Conservation (phyloP, 2,113 vertebrate species). For the Pagrus major region DNA sequence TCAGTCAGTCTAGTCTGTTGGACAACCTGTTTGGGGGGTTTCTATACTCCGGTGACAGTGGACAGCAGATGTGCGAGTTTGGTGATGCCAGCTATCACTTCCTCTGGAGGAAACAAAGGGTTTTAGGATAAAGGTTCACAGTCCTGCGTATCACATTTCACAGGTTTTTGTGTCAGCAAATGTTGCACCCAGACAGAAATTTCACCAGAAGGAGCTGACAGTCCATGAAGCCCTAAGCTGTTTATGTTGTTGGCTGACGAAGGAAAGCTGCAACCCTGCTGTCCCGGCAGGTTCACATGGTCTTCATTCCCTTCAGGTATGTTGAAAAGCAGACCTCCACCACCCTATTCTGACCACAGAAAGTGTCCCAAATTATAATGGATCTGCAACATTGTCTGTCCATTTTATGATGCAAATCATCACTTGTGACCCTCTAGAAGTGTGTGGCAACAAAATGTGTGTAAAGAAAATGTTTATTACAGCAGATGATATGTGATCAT, state of each 20-base stretch:
- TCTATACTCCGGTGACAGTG: constrained; percentile 15
- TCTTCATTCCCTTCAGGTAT: not conserved
- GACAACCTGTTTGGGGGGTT: constrained; percentile 10
- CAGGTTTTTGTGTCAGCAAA: constrained; percentile 32
- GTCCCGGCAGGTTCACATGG: constrained; percentile 1
- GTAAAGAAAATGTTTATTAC: no score
- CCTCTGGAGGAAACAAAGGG: constrained; percentile 8
- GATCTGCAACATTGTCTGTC: not conserved
- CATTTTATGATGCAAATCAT: not conserved
- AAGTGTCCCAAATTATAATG: not conserved
- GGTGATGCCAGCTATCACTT: constrained; percentile 18
- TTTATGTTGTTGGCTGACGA: constrained; percentile 19
- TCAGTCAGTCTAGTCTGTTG: constrained; percentile 39
- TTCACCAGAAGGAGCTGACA: constrained; percentile 12
- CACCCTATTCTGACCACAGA: not conserved
- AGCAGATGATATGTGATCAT: no score
- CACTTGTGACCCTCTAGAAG: no score
- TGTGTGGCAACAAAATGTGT: no score
- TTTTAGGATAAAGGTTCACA: not conserved
- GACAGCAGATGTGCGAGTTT: constrained; percentile 38
- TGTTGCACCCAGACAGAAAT: constrained; percentile 26
- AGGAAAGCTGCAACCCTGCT: constrained; percentile 1
- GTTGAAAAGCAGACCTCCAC: not conserved
- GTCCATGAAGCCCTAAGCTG: not conserved
- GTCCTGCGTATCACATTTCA: constrained; percentile 27